Conservation (phyloP, 2,888 invertebrate species). For the Erpobdella octoculata region DNA sequence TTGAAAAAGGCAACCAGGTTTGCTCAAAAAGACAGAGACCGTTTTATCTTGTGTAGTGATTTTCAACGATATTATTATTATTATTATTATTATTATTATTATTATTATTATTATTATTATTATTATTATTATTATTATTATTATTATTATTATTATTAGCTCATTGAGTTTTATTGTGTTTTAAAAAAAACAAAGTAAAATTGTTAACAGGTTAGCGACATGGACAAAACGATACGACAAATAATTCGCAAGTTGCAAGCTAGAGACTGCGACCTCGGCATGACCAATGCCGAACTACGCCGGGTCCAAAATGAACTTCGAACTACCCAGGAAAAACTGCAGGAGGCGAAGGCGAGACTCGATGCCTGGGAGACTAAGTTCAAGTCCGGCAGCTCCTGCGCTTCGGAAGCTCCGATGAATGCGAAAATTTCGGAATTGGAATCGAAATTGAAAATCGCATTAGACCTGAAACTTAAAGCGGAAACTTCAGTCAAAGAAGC, state of each 20-base stretch:
- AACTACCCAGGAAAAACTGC: conserved; percentile 31
- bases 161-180: background rate
- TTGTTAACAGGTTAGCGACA: conserved; percentile 36
- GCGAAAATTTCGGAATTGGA: conserved; percentile 17
- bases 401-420: background rate
- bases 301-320: conserved; percentile 38
- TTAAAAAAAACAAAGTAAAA: background rate
- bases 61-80: conserved; percentile 1
- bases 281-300: conserved; percentile 29
- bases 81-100: background rate
- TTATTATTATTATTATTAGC: background rate
- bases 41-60: too few species aligned
- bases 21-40: background rate
- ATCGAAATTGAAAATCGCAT: conserved; percentile 21
- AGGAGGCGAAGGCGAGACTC: conserved; percentile 30
- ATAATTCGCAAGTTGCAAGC: conserved; percentile 32
- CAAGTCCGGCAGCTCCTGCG: background rate
- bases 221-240: conserved; percentile 43
- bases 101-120: background rate
- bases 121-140: conserved; percentile 5
- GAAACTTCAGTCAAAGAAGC: background rate
- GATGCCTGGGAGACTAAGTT: conserved; percentile 29
- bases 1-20: conserved; percentile 40
- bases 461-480: conserved; percentile 23
- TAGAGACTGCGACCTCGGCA: conserved; percentile 32